These are phyloP conservation scores for Apocrypta bakeri DNA, from an alignment of 1,140 invertebrate genomes.

Conservation along the genomic window DNA sequence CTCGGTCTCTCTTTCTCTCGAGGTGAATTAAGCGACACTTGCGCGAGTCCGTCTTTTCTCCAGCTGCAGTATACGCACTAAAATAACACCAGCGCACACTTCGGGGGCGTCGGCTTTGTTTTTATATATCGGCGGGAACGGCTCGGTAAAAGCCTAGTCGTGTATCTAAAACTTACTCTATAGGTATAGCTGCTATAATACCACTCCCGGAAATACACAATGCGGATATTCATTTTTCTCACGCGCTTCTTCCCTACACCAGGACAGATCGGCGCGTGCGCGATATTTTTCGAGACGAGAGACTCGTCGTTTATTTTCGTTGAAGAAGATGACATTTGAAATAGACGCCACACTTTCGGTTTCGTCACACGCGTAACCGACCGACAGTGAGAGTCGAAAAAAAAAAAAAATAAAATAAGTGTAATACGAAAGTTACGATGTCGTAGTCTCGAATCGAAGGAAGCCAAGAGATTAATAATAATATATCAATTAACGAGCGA, in stretches of 20 bases:
- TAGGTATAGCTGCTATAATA: background rate
- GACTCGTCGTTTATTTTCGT: background rate
- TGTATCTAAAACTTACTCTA: background rate
- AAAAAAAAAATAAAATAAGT: too few species aligned
- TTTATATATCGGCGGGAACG: background rate
- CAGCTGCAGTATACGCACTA: slow-evolving; percentile 20
- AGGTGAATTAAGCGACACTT: slow-evolving; percentile 31
- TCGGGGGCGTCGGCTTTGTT: slow-evolving; percentile 8
- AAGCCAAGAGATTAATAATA: too few species aligned
- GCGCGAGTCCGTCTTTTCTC: background rate
- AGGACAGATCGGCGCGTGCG: background rate
- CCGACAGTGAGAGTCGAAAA: too few species aligned
- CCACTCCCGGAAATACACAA: background rate
- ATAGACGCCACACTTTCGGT: background rate
- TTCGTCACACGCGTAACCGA: too few species aligned
- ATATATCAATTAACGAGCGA: too few species aligned
- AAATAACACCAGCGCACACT: slow-evolving; percentile 38
- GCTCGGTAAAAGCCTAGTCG: background rate
- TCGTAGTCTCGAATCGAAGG: too few species aligned
- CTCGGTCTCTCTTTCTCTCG: background rate
- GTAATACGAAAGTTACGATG: too few species aligned
- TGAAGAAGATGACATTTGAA: background rate
- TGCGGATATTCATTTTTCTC: slow-evolving; percentile 6
- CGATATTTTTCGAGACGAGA: background rate
- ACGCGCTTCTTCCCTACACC: background rate